These are phyloP conservation scores for Xanthorhoe designata DNA, from an alignment of 2,888 invertebrate species.

Conservation along the genomic window DNA sequence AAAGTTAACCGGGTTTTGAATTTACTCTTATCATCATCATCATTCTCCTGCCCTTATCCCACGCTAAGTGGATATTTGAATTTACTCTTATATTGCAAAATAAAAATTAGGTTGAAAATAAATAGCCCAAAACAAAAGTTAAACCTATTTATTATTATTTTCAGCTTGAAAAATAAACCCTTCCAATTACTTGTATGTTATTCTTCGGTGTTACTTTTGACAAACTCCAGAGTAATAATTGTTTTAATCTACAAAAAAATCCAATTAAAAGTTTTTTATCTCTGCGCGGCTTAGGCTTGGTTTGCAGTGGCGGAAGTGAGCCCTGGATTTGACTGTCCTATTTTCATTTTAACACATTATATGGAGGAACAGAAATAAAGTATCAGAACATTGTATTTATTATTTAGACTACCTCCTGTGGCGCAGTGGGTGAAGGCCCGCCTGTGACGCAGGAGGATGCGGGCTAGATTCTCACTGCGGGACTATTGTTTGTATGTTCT, in stretches of 20 bases:
- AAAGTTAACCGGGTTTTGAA: conserved; percentile 36
- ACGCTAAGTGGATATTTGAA: too few species aligned
- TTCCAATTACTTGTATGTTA: conserved; percentile 51
- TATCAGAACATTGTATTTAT: neutral
- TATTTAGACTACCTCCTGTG: too few species aligned
- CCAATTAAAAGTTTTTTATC: conserved; percentile 79
- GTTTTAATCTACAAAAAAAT: conserved; percentile 77
- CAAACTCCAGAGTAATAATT: conserved; percentile 69
- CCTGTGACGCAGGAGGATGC: too few species aligned
- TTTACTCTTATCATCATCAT: conserved; percentile 34
- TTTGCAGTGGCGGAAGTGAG: conserved; percentile 52
- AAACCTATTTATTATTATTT: neutral
- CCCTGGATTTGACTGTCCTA: conserved; percentile 53
- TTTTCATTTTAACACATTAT: conserved; percentile 52
- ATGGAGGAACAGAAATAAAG: neutral
- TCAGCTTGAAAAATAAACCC: conserved; percentile 12
- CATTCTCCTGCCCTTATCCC: too few species aligned
- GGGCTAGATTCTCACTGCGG: too few species aligned
- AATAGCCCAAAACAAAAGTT: neutral
- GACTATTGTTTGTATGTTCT: too few species aligned
- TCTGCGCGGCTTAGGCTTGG: conserved; percentile 67
- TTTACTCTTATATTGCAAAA: too few species aligned
- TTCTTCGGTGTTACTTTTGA: conserved; percentile 59
- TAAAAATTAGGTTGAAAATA: neutral
- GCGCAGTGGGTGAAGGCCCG: too few species aligned